Base-by-base conservation (phyloP, 1,140 invertebrate species). In the Drosophila sp. region DNA sequence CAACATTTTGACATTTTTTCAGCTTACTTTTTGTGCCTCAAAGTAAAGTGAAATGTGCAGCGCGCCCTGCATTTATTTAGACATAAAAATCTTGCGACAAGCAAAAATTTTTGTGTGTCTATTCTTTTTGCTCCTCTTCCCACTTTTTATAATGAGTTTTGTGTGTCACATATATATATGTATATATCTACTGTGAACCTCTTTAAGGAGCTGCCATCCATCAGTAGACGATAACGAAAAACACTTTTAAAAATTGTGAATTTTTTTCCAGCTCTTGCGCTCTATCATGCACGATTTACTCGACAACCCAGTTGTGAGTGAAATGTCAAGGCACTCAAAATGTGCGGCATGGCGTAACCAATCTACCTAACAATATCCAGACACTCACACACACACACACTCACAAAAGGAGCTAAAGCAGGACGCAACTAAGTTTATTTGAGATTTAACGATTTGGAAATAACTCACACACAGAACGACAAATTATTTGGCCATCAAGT, bases 401-500 rank as follows among this genome's bases (percentile, higher is more conserved):
- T 67, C 35, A 50, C 80, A 50, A 41, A 77, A 44, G n/a, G 1
- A 47, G 44, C 23, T 23, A 11, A 10, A 50, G 44, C 44, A 50
- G 44, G 44, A 50, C 44, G 23, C 44, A 50, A 55, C 63, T 32
- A 57, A 80, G 56, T 89, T 84, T 66, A 84, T 89, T 87, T 84
- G 71, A 62, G 73, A 66, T 73, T 89, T 89, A 87, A 87, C 83
- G 83, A 89, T 89, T 84, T 75, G 83, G 83, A 87, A 87, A 89
- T 75, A 87, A 87, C 63, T 55, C 76, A 77, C 77, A 76, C 65
- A 80, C 67, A 69, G 79, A 71, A 84, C 80, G 83, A 87, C 76
- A 87, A 87, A 87, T 87, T 89, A 89, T 87, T 89, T 87, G 84
- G 80, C 76, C 83, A 87, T 87, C 83, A 87, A 72, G 65, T 70